A percentile compares a stretch with the other conserved stretches of the same genome.
phyloP scores from a whole-genome alignment of 30 jellyfish, hydroid and myxozoan species.

The Hydractinia echinata region DNA sequence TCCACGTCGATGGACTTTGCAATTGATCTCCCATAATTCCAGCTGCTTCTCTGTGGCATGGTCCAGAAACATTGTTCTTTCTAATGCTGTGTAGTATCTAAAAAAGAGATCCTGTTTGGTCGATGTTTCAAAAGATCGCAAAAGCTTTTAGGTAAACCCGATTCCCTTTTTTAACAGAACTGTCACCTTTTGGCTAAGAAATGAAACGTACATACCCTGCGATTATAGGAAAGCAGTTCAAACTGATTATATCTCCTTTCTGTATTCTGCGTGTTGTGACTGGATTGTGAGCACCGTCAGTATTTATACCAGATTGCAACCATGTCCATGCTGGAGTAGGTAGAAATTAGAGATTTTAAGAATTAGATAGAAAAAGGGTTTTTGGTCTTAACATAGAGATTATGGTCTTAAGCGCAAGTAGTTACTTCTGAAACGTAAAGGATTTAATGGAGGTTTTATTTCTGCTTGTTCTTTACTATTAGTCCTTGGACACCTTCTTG shows the following conservation, averaged over 20 bases:
- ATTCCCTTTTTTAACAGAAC: too few relatives aligned
- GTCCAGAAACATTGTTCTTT: conserved; percentile 67
- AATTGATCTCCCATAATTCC: conserved; percentile 75
- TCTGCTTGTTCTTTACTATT: too few relatives aligned
- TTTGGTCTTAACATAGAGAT: too few relatives aligned
- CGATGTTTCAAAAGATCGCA: too few relatives aligned
- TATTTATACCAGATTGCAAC: conserved; percentile 85
- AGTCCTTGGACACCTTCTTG: too few relatives aligned
- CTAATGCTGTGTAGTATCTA: conserved; percentile 87
- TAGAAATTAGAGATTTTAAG: neutral
- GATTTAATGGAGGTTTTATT: too few relatives aligned
- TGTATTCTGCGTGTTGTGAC: conserved; percentile 63
- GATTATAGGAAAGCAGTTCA: conserved; percentile 87
- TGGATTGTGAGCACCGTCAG: conserved; percentile 96
- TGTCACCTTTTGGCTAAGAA: too few relatives aligned
- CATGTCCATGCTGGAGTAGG: conserved; percentile 78
- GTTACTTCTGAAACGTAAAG: too few relatives aligned
- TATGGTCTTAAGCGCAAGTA: too few relatives aligned
- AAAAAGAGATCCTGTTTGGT: neutral
- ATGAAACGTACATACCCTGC: conserved; percentile 55
- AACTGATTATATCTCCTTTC: conserved; percentile 81
- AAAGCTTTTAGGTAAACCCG: too few relatives aligned
- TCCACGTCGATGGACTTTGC: conserved; percentile 78
- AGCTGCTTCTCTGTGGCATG: conserved; percentile 54
- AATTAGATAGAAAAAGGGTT: too few relatives aligned